Conservation (phyloP, 2,113 vertebrate genomes). For the Corydoras maculifer region DNA sequence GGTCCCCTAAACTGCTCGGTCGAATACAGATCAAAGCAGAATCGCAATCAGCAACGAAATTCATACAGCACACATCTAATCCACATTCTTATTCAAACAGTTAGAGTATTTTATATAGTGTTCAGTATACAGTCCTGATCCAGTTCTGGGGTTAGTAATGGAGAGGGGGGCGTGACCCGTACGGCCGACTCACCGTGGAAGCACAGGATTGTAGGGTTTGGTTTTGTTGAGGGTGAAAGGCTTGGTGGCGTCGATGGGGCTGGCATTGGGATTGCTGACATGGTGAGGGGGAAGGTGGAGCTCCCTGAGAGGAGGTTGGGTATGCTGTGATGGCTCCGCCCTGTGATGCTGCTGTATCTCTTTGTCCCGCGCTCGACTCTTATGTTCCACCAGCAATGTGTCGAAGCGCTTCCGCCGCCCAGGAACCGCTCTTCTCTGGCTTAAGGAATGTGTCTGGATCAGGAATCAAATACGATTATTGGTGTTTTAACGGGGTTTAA, state of each 20-base stretch:
- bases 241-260: conserved; percentile 82
- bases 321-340: conserved; percentile 81
- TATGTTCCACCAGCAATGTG: conserved; percentile 93
- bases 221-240: conserved; percentile 81
- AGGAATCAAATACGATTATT: too few species aligned
- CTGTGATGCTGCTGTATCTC: conserved; percentile 83
- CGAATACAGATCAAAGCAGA: conserved; percentile 25
- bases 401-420: conserved; percentile 97
- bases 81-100: too few species aligned
- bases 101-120: too few species aligned
- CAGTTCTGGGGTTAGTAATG: too few species aligned
- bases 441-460: conserved; percentile 97
- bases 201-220: conserved; percentile 90
- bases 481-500: too few species aligned
- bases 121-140: too few species aligned
- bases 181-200: conserved; percentile 83
- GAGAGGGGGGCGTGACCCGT: too few species aligned
- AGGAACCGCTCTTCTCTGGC: conserved; percentile 94
- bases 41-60: too few species aligned
- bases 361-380: conserved; percentile 93
- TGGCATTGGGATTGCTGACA: conserved; percentile 62
- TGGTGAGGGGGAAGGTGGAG: conserved; percentile 81
- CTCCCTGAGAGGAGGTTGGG: conserved; percentile 91
- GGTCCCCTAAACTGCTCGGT: conserved; percentile 72
- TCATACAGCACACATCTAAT: too few species aligned